Percentiles rank a stretch among this genome's conserved stretches.
Evolutionary conservation across 1,140 invertebrate genomes (phyloP).

Genomic region (Propsilocerus akamusi): DNA sequence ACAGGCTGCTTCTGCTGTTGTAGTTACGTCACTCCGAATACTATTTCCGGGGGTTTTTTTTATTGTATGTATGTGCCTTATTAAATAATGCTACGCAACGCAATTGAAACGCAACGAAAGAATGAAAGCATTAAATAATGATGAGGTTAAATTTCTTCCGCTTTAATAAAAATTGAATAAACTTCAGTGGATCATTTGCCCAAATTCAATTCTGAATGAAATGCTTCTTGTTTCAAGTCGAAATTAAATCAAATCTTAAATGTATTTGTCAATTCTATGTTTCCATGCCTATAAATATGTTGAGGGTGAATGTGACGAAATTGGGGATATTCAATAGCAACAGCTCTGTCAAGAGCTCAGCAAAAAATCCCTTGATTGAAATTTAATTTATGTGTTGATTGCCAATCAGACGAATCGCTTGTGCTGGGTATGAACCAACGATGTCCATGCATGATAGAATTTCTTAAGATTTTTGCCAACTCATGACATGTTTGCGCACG

Average conservation of each 20-base stretch:
- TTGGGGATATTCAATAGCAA: not conserved
- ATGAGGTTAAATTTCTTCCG: not conserved
- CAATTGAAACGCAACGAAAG: not conserved
- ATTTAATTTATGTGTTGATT: no score
- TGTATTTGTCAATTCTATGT: not conserved
- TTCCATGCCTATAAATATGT: not conserved
- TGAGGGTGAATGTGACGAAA: not conserved
- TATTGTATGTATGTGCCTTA: no score
- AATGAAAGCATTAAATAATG: not conserved
- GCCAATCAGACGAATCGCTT: no score
- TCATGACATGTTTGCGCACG: no score
- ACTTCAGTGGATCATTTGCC: not conserved
- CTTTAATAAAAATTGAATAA: conserved; percentile 1
- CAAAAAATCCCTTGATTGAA: no score
- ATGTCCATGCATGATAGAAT: no score
- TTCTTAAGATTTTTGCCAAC: no score
- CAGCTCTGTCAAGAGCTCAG: not conserved
- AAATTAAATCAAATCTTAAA: not conserved
- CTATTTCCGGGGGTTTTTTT: not conserved
- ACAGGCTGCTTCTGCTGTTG: not conserved
- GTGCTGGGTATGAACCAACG: no score
- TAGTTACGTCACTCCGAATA: not conserved
- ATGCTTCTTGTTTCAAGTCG: no score
- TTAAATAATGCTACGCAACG: no score
- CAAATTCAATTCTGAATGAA: no score